These are phyloP conservation scores for Diplodus sargus DNA, from an alignment of 2,797 vertebrate species.

Conservation along the genomic window DNA sequence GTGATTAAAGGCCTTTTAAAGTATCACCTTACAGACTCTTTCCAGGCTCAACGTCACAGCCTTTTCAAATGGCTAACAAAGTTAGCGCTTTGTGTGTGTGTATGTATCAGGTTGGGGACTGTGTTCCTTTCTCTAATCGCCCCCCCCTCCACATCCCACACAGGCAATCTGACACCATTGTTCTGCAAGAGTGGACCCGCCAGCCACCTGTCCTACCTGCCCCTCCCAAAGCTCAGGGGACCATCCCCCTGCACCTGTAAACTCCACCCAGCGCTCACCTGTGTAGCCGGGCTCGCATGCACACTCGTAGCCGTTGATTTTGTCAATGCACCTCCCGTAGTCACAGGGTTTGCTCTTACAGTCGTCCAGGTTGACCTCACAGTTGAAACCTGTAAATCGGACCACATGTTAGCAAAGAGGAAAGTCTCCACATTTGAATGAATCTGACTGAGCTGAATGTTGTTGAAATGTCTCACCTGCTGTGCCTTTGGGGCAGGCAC, in stretches of 20 bases:
- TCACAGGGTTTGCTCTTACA: slow-evolving; percentile 95
- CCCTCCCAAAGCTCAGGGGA: slow-evolving; percentile 76
- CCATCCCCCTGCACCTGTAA: slow-evolving; percentile 71
- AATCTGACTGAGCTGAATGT: not conserved
- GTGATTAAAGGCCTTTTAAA: slow-evolving; percentile 83
- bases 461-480: slow-evolving; percentile 66
- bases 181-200: slow-evolving; percentile 73
- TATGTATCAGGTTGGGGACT: slow-evolving; percentile 74
- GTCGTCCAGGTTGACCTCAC: slow-evolving; percentile 95
- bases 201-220: slow-evolving; percentile 85
- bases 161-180: slow-evolving; percentile 83
- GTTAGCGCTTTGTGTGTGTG: slow-evolving; percentile 71
- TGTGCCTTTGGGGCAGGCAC: slow-evolving; percentile 95
- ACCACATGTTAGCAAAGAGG: not conserved
- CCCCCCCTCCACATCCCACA: slow-evolving; percentile 49
- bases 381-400: slow-evolving; percentile 88
- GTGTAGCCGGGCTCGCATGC: slow-evolving; percentile 94
- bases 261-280: slow-evolving; percentile 86
- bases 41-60: slow-evolving; percentile 72
- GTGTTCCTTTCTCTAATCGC: slow-evolving; percentile 65
- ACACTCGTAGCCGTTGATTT: slow-evolving; percentile 96
- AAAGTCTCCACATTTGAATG: not conserved
- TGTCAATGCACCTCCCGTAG: slow-evolving; percentile 95
- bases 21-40: slow-evolving; percentile 82
- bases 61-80: slow-evolving; percentile 80